phyloP scores from a whole-genome alignment of 2,113 vertebrate genomes.

The Syrrhaptes paradoxus region DNA sequence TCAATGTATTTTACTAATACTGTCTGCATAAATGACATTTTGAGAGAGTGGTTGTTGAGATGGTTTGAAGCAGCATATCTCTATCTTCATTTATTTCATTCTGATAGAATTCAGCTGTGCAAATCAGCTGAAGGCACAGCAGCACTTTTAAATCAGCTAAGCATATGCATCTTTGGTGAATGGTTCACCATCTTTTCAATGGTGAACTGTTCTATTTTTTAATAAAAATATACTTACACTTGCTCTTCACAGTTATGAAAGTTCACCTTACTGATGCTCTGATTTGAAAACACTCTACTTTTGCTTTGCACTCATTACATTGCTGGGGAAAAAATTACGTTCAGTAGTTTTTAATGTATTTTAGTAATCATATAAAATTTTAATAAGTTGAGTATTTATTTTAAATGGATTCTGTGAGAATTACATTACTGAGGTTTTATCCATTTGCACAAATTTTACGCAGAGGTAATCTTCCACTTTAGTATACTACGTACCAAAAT shows the following conservation, averaged over 20 bases:
- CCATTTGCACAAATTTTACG: background rate
- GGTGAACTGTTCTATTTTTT: background rate
- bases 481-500: background rate
- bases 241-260: background rate
- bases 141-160: background rate
- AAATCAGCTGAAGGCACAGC: background rate
- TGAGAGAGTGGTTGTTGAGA: background rate
- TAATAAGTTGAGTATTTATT: background rate
- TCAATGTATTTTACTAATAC: background rate
- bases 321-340: background rate
- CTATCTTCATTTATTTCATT: background rate
- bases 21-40: background rate
- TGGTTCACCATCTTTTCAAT: too few species aligned
- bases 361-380: background rate
- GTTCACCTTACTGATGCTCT: background rate
- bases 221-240: background rate
- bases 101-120: background rate
- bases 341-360: background rate
- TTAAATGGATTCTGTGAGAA: background rate
- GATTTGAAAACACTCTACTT: background rate
- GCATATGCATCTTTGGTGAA: background rate
- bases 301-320: background rate
- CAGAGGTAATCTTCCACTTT: background rate
- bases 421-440: background rate
- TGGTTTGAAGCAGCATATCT: background rate